These are phyloP conservation scores for Otus sunia DNA, from an alignment of 2,113 vertebrate species.

Conservation along the genomic window DNA sequence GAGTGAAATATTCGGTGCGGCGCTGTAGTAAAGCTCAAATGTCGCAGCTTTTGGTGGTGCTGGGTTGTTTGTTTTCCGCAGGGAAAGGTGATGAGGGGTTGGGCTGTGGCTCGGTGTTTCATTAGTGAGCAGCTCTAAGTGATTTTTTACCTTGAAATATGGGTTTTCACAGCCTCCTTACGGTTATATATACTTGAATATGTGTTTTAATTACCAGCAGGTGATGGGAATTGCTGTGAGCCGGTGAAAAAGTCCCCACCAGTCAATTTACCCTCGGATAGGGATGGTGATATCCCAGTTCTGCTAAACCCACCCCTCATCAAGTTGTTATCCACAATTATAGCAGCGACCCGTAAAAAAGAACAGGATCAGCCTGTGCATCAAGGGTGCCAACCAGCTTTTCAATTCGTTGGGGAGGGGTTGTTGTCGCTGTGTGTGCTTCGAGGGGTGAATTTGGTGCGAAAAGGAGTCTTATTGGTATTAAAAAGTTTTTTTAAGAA, in stretches of 20 bases:
- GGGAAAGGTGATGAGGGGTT: background rate
- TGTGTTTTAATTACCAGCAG: background rate
- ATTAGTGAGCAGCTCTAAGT: too few species aligned
- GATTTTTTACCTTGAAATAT: too few species aligned
- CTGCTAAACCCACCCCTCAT: too few species aligned
- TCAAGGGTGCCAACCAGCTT: background rate
- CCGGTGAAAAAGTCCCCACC: background rate
- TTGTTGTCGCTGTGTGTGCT: background rate
- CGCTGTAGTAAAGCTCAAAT: background rate
- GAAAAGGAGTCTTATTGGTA: background rate
- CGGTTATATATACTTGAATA: background rate
- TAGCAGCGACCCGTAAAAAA: background rate
- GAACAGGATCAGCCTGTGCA: too few species aligned
- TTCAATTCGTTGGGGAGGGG: too few species aligned
- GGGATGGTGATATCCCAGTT: too few species aligned
- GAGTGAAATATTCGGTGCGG: accelerated
- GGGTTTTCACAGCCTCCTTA: background rate
- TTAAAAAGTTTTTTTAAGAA: too few species aligned
- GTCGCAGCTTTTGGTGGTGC: background rate
- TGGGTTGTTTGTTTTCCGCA: background rate
- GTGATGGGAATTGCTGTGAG: too few species aligned
- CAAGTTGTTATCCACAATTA: too few species aligned
- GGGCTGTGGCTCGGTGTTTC: background rate
- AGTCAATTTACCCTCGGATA: background rate
- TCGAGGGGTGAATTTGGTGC: too few species aligned